Evolutionary conservation across 2,797 vertebrate genomes (phyloP), one percentile per base, ranked within the genome.

Genomic region (Corythornis leucogaster): DNA sequence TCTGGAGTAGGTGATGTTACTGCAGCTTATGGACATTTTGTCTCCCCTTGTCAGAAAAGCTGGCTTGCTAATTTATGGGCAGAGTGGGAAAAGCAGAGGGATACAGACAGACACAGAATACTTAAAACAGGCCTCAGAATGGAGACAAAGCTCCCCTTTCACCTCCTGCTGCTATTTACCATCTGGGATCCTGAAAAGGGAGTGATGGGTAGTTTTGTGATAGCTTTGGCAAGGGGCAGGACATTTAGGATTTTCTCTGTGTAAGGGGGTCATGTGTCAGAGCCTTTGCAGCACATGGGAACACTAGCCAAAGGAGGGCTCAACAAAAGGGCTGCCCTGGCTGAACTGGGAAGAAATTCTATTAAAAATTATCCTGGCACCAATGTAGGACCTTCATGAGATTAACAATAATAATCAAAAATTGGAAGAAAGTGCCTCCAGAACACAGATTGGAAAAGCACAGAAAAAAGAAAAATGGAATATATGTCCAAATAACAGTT

Each of bases 81-180:
- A 95, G 95, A 96, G 94, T 95, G 95, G 91, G 95, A 81, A 93
- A 95, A 93, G 83, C 94, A 96, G 89, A 96, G 94, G 94, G 95
- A 95, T 91, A 95, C 92, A 95, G 95, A 97, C 94, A 96, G 94
- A 96, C 93, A 95, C 91, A 88, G 93, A 97, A 96, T 95, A 95
- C 94, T 96, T 96, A 96, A 97, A 96, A 78, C 95, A 96, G 93
- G 95, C 84, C 87, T 96, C 92, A 96, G 96, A 96, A 96, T 94
- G 87, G 92, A 96, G 95, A 96, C 97, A 97, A 97, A 95, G 93
- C 93, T 89, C 92, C 94, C 90, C 94, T 96, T 97, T 97, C 95
- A 95, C 95, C 96, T 96, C 96, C 96, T 82, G 94, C 96, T 96
- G 96, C 96, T 97, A 95, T 97, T 97, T 96, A 97, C 96, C 97